A percentile compares a stretch with the other conserved stretches of the same genome.
Evolutionary conservation across 2,888 invertebrate species (phyloP).

Genomic region (Eueremaeus valkanovi): DNA sequence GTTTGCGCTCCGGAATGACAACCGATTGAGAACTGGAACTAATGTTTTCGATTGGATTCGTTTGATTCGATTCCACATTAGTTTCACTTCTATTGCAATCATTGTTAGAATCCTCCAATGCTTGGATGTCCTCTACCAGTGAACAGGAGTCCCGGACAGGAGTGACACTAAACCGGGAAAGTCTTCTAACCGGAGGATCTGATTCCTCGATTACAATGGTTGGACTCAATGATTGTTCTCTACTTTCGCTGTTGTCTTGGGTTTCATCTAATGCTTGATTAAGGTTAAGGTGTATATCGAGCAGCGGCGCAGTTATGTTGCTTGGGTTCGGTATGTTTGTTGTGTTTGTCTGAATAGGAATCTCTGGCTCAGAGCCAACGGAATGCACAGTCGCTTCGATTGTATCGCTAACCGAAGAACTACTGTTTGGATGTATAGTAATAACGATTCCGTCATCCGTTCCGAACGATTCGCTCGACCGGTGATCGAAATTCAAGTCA

Average conservation of each 20-base stretch:
- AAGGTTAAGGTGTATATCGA: not conserved
- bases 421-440: not conserved
- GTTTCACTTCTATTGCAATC: not conserved
- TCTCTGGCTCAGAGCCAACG: not conserved
- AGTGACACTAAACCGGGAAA: slow-evolving; percentile 37
- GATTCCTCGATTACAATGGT: not conserved
- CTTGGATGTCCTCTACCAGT: not conserved
- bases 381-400: not conserved
- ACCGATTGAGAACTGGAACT: not conserved
- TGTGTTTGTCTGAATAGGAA: not conserved
- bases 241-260: not conserved
- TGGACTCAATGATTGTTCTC: not conserved
- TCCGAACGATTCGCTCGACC: not conserved
- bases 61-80: not conserved
- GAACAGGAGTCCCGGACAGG: not conserved
- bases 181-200: not conserved
- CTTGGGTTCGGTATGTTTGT: not conserved
- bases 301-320: too few relatives aligned
- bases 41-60: not conserved
- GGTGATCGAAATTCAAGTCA: not conserved
- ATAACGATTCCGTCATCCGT: not conserved
- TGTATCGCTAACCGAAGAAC: not conserved
- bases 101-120: not conserved
- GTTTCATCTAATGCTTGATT: not conserved
- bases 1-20: not conserved